Percentiles rank a stretch among this genome's conserved stretches.
Conservation (phyloP, 1,140 invertebrate species). For the Potamilus streckersoni region DNA sequence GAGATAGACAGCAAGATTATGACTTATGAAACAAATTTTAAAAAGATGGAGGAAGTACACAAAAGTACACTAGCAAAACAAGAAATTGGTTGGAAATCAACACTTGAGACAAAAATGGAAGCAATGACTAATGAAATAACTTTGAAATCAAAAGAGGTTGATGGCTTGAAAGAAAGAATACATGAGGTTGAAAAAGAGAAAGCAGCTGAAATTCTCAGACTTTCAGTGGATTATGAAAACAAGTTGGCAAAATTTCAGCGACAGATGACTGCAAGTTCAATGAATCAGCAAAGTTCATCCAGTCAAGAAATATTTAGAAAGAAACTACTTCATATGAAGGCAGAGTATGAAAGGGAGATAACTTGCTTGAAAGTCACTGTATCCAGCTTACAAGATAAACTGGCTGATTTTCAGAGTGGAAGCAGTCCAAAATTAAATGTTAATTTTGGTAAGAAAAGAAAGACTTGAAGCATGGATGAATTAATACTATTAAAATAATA, state of each 20-base stretch:
- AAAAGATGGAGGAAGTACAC: slow-evolving; percentile 1
- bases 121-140: slow-evolving; percentile 13
- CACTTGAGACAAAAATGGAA: slow-evolving; percentile 7
- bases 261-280: slow-evolving; percentile 3
- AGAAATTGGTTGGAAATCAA: not conserved
- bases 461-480: too few relatives aligned
- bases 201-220: not conserved
- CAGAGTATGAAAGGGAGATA: slow-evolving; percentile 16
- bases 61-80: slow-evolving; percentile 1
- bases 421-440: too few relatives aligned
- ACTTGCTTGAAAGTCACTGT: slow-evolving; percentile 9
- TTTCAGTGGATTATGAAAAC: slow-evolving; percentile 16
- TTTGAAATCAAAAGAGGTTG: not conserved
- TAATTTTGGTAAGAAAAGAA: too few relatives aligned
- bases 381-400: slow-evolving; percentile 11
- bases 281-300: slow-evolving; percentile 11
- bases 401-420: not conserved
- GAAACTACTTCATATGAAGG: slow-evolving; percentile 18
- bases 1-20: slow-evolving; percentile 1
- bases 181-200: slow-evolving; percentile 12
- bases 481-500: too few relatives aligned
- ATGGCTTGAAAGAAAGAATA: slow-evolving; percentile 1
- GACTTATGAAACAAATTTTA: not conserved
- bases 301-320: slow-evolving; percentile 22
- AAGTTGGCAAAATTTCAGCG: slow-evolving; percentile 12